Conservation (phyloP, 2,888 invertebrate species). For the Lepidochrysops patricia region DNA sequence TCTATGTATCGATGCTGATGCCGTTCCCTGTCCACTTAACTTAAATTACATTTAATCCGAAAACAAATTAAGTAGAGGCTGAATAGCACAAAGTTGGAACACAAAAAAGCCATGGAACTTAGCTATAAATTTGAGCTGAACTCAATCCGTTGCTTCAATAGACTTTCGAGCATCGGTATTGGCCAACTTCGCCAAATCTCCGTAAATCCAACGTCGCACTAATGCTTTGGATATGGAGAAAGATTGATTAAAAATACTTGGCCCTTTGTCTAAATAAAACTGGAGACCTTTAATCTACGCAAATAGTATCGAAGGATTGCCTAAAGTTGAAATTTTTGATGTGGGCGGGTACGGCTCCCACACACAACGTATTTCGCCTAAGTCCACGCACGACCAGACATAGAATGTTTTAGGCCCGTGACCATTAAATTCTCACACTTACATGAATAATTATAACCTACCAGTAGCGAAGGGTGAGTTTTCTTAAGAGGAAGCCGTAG, state of each 20-base stretch:
- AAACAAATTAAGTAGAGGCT: constrained; percentile 10
- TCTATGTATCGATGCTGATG: neutral
- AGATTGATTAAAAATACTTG: neutral
- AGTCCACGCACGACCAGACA: no score
- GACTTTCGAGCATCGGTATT: constrained; percentile 28
- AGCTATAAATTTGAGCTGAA: constrained; percentile 33
- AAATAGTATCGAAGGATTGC: no score
- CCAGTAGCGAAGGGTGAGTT: no score
- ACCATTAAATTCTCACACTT: no score
- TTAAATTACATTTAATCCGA: constrained; percentile 8
- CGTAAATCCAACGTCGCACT: constrained; percentile 16
- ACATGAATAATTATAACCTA: no score
- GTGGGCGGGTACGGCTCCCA: no score
- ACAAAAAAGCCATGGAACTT: constrained; percentile 14
- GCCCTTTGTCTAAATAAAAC: neutral
- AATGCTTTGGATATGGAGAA: constrained; percentile 14
- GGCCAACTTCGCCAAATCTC: constrained; percentile 19
- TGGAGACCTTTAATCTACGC: no score
- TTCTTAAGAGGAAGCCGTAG: no score
- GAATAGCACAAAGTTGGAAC: constrained; percentile 12
- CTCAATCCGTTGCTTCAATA: constrained; percentile 34
- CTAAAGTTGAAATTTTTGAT: no score
- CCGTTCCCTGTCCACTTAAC: neutral
- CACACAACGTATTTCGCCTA: no score
- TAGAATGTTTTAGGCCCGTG: no score